A percentile compares a stretch with the other conserved stretches of the same genome.
These are phyloP conservation scores for Bujurquina vittata DNA, from an alignment of 2,113 vertebrate species.

Conservation along the genomic window DNA sequence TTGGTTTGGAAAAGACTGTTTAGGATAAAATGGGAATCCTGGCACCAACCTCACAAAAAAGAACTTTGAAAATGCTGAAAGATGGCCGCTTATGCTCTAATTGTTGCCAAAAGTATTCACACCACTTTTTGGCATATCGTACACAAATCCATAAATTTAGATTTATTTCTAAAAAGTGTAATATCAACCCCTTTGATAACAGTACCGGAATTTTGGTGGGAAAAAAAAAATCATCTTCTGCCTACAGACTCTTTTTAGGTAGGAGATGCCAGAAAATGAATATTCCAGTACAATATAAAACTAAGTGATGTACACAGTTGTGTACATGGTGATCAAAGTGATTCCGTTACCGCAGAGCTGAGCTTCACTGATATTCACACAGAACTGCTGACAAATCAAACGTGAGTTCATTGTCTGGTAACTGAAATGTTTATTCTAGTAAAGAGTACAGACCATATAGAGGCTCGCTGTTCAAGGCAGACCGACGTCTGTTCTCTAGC, in stretches of 20 bases:
- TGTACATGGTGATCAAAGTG: too few species aligned
- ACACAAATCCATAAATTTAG: not conserved
- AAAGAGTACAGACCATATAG: constrained; percentile 82
- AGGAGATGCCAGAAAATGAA: too few species aligned
- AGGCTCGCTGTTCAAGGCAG: constrained; percentile 81
- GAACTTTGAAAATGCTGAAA: not conserved
- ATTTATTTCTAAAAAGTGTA: not conserved
- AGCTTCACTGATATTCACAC: not conserved
- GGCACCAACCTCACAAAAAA: too few species aligned
- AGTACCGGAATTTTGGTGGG: too few species aligned
- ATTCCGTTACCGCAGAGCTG: not conserved
- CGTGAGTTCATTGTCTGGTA: constrained; percentile 13
- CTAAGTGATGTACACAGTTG: too few species aligned
- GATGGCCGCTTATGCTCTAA: not conserved
- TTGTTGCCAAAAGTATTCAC: not conserved
- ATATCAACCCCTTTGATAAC: not conserved
- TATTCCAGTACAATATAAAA: too few species aligned
- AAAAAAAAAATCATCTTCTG: too few species aligned
- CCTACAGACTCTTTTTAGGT: too few species aligned
- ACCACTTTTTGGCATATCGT: not conserved
- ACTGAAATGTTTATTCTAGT: constrained; percentile 85
- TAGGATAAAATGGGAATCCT: not conserved
- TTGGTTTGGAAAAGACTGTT: not conserved
- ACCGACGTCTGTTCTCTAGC: constrained; percentile 54
- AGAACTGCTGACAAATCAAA: constrained; percentile 9